Percentiles rank a stretch among this genome's conserved stretches.
These are phyloP conservation scores for Campaea margaritaria DNA, from an alignment of 2,888 invertebrate genomes.

Conservation along the genomic window DNA sequence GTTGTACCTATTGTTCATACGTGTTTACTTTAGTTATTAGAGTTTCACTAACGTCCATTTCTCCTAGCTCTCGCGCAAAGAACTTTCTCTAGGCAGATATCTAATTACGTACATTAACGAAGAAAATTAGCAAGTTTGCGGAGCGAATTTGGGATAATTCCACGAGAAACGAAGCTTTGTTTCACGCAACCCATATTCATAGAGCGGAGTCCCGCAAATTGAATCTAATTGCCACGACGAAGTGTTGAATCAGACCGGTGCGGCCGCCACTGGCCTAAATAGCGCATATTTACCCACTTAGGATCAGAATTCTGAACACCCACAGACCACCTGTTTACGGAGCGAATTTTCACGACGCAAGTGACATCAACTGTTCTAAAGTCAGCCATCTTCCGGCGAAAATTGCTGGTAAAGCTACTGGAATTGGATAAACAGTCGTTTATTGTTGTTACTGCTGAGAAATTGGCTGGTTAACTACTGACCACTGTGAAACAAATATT, in stretches of 20 bases:
- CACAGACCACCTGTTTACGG: constrained; percentile 77
- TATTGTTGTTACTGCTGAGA: constrained; percentile 21
- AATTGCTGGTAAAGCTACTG: constrained; percentile 32
- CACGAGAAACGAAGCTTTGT: constrained; percentile 73
- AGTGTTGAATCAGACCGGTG: constrained; percentile 81
- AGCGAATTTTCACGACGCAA: constrained; percentile 56
- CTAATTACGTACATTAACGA: constrained; percentile 55
- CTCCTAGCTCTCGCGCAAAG: constrained; percentile 29
- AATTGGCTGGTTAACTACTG: constrained; percentile 1
- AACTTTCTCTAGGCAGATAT: constrained; percentile 49
- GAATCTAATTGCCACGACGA: constrained; percentile 83
- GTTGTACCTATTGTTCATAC: constrained; percentile 27
- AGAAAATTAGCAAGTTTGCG: constrained; percentile 53
- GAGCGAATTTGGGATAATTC: constrained; percentile 62
- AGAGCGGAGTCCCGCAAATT: constrained; percentile 74
- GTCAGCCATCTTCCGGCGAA: constrained; percentile 45
- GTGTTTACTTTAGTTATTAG: constrained; percentile 31
- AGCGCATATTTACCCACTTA: constrained; percentile 80
- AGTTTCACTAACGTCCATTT: constrained; percentile 31
- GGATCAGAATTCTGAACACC: constrained; percentile 70
- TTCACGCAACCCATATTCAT: constrained; percentile 69
- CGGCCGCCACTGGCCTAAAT: constrained; percentile 72
- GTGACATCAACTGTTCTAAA: constrained; percentile 62
- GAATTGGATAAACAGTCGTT: constrained; percentile 38
- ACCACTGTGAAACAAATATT: not conserved